Evolutionary conservation across 2,113 vertebrate species (phyloP), one percentile per base, ranked within the genome.

Genomic region (Solea senegalensis): DNA sequence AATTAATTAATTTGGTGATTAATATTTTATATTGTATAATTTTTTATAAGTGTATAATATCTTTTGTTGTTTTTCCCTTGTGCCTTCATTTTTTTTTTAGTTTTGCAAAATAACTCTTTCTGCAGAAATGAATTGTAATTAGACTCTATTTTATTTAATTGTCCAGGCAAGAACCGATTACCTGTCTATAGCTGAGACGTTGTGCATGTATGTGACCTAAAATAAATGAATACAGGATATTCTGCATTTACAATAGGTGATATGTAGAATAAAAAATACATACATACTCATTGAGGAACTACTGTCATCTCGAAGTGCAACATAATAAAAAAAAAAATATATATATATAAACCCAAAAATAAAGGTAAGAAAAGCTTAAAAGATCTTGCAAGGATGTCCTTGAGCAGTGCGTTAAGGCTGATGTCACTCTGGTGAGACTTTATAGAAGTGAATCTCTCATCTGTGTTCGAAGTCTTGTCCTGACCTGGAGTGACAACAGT

Each of bases 231-330:
- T 34, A 11, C 46, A 68, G 8, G 28, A 14, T 28, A 11, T 63
- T 64, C 50, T 66, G 72, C 21, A 71, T 71, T 61, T 61, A 56
- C 73, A 97, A 93, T 65, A 98, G 89, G 72, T 98, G 96, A 13
- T 93, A 41, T 98, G 91, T 26, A 97, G 96, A 67, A 97, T 95
- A 89, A 98, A 96, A 88, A 96, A 98, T 86, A 96, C 97, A 50
- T 98, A 98, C 62, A 93, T 96, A 94, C 83, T 94, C 93, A 82
- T 96, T 93, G 43, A 98, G 93, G 78, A 95, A 97, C 78, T 95
- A 52, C 0, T 9, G 14, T 41, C 1, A 49, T 39, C 0, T 46
- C 26, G 75, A 63, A 78, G 0, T 6, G 14, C 21, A 63, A 27
- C 52, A 34, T 43, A 27, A 7, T 49, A 15, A 54, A 2, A 0